Evolutionary conservation across 2,113 vertebrate genomes (phyloP), one percentile per base, ranked within the genome.

Genomic region (Brienomyrus longianalis): DNA sequence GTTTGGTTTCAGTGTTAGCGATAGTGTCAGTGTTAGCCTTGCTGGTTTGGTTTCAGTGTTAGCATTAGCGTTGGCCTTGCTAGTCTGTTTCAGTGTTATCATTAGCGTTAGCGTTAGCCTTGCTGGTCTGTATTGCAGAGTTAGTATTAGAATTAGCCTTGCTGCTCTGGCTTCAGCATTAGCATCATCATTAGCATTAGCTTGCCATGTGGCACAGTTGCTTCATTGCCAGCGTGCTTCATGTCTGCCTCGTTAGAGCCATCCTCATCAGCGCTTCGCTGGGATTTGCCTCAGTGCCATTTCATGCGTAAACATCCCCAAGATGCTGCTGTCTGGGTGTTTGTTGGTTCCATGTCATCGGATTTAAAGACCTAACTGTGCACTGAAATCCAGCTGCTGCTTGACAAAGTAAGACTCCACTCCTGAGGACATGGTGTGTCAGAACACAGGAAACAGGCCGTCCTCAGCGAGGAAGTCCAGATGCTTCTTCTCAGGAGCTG

Each of bases 281-380:
- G 19, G 48, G 85, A 31, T 90, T 74, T 8, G 19, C 50, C 8
- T 23, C 47, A 31, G 23, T 21, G 6, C 77, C 51, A 27, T 88
- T 88, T 90, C 86, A 90, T 84, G 80, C 51, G 54, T 62, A 51
- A 88, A 90, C 80, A 62, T 59, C 43, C 56, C 87, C 47, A 51
- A 90, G 86, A 83, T 88, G 89, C 47, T 85, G n/a, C 10, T 13
- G n/a, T 70, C n/a, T 31, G n/a, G 62, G n/a, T 31, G 10, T 31
- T 27, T 70, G 10, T 31, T 13, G 62, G 27, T 3, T 70, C 62
- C 62, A 70, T n/a, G 56, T 62, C 56, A n/a, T 62, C 0, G 23
- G 56, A n/a, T n/a, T 62, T 62, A 5, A 62, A 62, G 56, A 74
- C 66, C 66, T 27, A 19, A 80, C 31, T 39, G 15, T 43, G 74